These are phyloP conservation scores for Thunnus thynnus DNA, from an alignment of 2,113 vertebrate species.

Conservation along the genomic window DNA sequence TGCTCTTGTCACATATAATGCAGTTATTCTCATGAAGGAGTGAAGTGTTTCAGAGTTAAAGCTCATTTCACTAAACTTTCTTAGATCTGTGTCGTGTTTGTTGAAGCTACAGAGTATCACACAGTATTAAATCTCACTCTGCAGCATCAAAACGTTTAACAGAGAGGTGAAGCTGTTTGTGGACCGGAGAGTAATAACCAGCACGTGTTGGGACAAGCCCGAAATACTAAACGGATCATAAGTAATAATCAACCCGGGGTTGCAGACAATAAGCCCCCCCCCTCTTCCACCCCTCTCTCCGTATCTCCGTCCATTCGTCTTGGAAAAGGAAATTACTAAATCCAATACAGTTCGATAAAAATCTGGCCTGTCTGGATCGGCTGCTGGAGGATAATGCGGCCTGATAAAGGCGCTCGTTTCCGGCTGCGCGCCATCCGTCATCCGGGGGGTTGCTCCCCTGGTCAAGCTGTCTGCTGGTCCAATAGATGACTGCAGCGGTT, in stretches of 20 bases:
- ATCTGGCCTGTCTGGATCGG: conserved; percentile 75
- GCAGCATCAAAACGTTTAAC: conserved; percentile 14
- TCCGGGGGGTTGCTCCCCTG: conserved; percentile 55
- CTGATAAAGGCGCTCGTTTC: conserved; percentile 81
- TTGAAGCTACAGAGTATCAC: neutral
- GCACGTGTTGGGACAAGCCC: conserved; percentile 51
- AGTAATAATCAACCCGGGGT: conserved; percentile 77
- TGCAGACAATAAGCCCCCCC: conserved; percentile 77
- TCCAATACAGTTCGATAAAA: conserved; percentile 82
- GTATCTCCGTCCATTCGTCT: conserved; percentile 83
- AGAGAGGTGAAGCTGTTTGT: conserved; percentile 15
- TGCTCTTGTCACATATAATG: no score
- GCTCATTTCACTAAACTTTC: no score
- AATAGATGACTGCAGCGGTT: conserved; percentile 47
- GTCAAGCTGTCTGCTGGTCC: conserved; percentile 71
- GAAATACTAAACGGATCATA: conserved; percentile 78
- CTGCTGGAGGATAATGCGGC: conserved; percentile 73
- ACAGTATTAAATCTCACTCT: neutral
- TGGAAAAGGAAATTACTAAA: conserved; percentile 84
- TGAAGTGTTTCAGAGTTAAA: no score
- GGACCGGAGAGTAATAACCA: conserved; percentile 58
- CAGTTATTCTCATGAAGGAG: no score
- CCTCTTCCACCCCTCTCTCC: neutral
- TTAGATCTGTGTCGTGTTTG: no score
- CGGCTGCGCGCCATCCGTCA: conserved; percentile 75